These are phyloP conservation scores for Ceratina calcarata DNA, from an alignment of 1,140 invertebrate genomes.

Conservation along the genomic window DNA sequence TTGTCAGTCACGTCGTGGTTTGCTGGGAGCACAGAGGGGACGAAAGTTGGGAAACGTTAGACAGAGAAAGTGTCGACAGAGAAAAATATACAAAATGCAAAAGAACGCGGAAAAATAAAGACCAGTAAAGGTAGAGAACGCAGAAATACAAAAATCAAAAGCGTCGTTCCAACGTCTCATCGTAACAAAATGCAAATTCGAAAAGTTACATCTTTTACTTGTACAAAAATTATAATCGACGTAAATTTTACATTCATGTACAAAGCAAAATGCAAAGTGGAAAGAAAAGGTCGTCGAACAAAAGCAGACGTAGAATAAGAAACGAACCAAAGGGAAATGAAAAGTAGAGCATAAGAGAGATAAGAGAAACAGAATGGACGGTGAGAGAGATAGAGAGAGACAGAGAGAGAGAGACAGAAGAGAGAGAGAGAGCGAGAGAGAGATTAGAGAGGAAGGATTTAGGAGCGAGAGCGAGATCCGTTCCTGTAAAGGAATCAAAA, in stretches of 20 bases:
- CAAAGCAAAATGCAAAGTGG: slow-evolving; percentile 22
- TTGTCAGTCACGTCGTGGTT: slow-evolving; percentile 68
- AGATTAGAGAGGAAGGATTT: slow-evolving; percentile 49
- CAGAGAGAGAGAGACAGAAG: slow-evolving; percentile 15
- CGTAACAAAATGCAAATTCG: slow-evolving; percentile 32
- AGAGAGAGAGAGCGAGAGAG: slow-evolving; percentile 44
- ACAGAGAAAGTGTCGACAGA: slow-evolving; percentile 29
- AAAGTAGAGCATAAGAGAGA: slow-evolving; percentile 7
- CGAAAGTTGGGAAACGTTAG: slow-evolving; percentile 59
- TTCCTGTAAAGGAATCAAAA: slow-evolving; percentile 81
- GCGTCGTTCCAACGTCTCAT: background rate
- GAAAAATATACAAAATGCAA: slow-evolving; percentile 41
- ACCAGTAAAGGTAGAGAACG: background rate
- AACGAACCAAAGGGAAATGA: background rate
- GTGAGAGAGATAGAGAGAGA: slow-evolving; percentile 24
- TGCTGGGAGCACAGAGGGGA: slow-evolving; percentile 34
- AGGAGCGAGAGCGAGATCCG: slow-evolving; percentile 78
- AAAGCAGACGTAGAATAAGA: slow-evolving; percentile 41
- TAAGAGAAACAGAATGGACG: slow-evolving; percentile 41
- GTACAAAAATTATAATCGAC: slow-evolving; percentile 9
- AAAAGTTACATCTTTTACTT: background rate
- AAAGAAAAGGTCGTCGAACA: background rate
- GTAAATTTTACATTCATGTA: background rate
- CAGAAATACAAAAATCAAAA: slow-evolving; percentile 26
- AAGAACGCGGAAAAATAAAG: background rate